These are phyloP conservation scores for Triplophysa siluroides DNA, from an alignment of 2,113 vertebrate genomes.

Conservation along the genomic window DNA sequence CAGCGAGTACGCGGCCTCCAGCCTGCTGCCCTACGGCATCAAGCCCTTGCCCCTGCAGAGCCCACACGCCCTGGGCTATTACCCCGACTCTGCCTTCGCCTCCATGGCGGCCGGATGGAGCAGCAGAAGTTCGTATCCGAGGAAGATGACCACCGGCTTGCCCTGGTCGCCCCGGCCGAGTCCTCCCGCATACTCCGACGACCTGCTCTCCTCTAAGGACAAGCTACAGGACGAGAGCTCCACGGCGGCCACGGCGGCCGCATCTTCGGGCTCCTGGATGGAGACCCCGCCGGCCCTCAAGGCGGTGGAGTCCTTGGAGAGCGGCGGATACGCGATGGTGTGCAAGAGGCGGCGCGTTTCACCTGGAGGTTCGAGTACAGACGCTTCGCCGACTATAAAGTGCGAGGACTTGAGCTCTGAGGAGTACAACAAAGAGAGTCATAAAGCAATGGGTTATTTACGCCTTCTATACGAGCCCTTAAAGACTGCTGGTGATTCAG, in stretches of 20 bases:
- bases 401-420: conserved; percentile 94
- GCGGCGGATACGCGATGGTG: conserved; percentile 88
- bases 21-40: conserved; percentile 93
- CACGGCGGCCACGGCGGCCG: neutral
- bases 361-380: conserved; percentile 92
- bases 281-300: conserved; percentile 73
- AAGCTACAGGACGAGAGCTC: conserved; percentile 89
- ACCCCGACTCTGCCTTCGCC: conserved; percentile 91
- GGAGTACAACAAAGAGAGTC: conserved; percentile 93
- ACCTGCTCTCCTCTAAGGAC: conserved; percentile 87
- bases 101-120: conserved; percentile 92
- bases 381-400: conserved; percentile 95
- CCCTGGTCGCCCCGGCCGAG: conserved; percentile 94
- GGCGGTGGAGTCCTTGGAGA: conserved; percentile 87
- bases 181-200: conserved; percentile 88
- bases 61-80: conserved; percentile 92
- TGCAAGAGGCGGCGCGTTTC: conserved; percentile 94
- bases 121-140: conserved; percentile 88
- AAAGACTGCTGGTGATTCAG: conserved; percentile 58
- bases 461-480: conserved; percentile 95
- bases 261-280: conserved; percentile 79
- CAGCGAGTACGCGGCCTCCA: conserved; percentile 89
- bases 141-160: conserved; percentile 89
- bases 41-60: conserved; percentile 95
- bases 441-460: conserved; percentile 98